Base-by-base conservation (phyloP, 1,140 invertebrate species). In the Centruroides vittatus region DNA sequence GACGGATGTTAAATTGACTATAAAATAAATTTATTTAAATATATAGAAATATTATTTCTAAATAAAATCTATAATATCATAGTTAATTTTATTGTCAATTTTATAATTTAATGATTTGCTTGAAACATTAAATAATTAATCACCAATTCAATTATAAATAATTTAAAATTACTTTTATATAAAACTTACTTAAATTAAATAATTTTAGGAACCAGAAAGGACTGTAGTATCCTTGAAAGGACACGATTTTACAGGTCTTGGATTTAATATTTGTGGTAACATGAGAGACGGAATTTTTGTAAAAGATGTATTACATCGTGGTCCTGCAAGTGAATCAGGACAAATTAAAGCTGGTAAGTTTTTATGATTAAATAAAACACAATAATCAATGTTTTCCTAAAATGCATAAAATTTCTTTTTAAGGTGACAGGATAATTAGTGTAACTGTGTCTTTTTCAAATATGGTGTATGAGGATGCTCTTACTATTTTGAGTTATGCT, bases 201-300 rank as follows among this genome's bases (percentile, higher is more conserved):
- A 23, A 23, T 23, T 23, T 23, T 23, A 65, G 63, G 63, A 65
- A 56, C 63, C 63, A 8, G 63, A 61, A 41, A 47, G 60, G 5
- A 57, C 55, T 1, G 47, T 60, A 5, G 63, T 65, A 0, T 47
- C 49, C 8, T 47, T 65, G 5, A 34, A 51, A 13, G 63, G 63
- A 11, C 63, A 65, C 35, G 89, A 93, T 74, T 91, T 93, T 75
- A 90, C 89, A 2, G 90, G 91, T 0, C 77, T 94, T 0, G 90
- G 90, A n/a, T 88, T 93, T 74, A 86, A 88, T 70, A 86, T 93
- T 53, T 84, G 82, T 57, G 91, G 90, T 6, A 91, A 89, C 67
- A 89, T 91, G 80, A 77, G 85, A 61, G 88, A 93, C 65, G 91
- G 90, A 1, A 91, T 93, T 60, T 88, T 83, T 70, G 82, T 93